A percentile compares a stretch with the other conserved stretches of the same genome.
Conservation (phyloP, 1,140 invertebrate genomes). For the Pseudomyrmex dendroicus region DNA sequence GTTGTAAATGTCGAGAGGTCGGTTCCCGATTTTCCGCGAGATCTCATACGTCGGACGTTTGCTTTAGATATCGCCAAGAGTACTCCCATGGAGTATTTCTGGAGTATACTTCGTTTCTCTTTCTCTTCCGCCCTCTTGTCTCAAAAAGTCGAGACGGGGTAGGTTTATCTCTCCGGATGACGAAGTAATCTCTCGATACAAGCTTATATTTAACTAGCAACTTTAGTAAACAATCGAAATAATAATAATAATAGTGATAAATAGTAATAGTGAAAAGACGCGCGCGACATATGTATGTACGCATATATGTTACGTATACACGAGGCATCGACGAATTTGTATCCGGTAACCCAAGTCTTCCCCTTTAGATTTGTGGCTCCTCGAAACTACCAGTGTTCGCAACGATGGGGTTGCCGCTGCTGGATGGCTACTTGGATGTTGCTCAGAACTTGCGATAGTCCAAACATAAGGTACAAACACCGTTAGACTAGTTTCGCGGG, state of each 20-base stretch:
- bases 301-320: not conserved
- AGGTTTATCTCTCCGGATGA: conserved; percentile 20
- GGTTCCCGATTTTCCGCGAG: conserved; percentile 67
- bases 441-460: conserved; percentile 74
- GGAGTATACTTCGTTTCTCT: conserved; percentile 70
- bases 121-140: conserved; percentile 28
- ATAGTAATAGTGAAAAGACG: not conserved
- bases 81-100: conserved; percentile 44
- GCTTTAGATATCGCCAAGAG: conserved; percentile 72
- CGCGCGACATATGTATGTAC: not conserved
- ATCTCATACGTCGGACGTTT: conserved; percentile 75
- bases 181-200: not conserved
- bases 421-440: conserved; percentile 50
- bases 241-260: not conserved
- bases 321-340: conserved; percentile 20
- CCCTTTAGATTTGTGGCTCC: conserved; percentile 39
- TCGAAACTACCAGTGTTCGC: conserved; percentile 33
- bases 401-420: conserved; percentile 40
- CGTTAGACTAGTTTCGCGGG: conserved; percentile 42
- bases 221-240: too few relatives aligned
- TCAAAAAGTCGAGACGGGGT: conserved; percentile 52
- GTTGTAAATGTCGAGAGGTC: conserved; percentile 15
- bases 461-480: conserved; percentile 76
- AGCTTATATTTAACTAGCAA: too few relatives aligned
- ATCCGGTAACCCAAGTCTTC: conserved; percentile 44